phyloP scores from a whole-genome alignment of 2,113 vertebrate species.

The Progne subis region DNA sequence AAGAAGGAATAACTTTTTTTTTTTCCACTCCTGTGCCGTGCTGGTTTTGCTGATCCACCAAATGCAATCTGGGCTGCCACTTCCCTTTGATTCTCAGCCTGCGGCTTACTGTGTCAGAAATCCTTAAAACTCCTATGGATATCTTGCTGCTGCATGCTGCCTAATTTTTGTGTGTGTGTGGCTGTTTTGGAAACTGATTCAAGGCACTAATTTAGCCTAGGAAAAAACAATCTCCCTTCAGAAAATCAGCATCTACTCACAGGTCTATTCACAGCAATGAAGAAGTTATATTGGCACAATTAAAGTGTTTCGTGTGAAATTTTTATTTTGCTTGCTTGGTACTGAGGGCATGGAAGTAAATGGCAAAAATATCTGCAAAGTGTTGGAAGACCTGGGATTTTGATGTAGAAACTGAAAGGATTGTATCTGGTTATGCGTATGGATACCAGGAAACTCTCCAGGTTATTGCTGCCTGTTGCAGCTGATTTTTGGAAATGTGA shows the following conservation, averaged over 20 bases:
- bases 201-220: background rate
- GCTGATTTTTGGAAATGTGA: background rate
- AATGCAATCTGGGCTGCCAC: background rate
- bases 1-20: background rate
- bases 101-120: background rate
- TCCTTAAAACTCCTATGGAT: background rate
- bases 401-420: background rate
- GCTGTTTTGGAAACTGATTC: background rate
- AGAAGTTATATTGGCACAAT: background rate
- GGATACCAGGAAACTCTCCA: background rate
- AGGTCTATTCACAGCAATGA: background rate
- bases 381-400: background rate
- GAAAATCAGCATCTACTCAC: slow-evolving; percentile 12
- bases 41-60: background rate
- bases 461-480: background rate
- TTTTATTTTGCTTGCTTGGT: background rate
- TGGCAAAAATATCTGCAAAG: background rate
- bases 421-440: background rate
- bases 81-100: background rate
- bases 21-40: background rate
- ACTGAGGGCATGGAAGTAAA: background rate
- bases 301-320: background rate
- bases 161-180: background rate
- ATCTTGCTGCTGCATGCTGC: background rate
- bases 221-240: background rate